These are phyloP conservation scores for Gymnoscopelus microlampas DNA, from an alignment of 2,797 vertebrate genomes.

Conservation along the genomic window DNA sequence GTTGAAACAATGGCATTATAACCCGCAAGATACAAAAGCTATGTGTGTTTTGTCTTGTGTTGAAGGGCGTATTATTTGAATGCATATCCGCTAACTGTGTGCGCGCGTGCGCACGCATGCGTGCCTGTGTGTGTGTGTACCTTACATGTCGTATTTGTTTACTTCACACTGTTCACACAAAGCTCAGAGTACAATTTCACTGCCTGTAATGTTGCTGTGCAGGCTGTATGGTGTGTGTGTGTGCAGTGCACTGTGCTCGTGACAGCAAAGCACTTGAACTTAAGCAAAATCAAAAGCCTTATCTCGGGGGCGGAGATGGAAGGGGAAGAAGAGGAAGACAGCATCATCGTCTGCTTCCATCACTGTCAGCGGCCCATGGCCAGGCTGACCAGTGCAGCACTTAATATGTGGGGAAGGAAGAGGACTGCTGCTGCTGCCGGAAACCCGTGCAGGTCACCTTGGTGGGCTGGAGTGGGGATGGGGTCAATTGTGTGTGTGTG, in stretches of 20 bases:
- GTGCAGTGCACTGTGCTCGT: too few species aligned
- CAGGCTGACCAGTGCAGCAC: slow-evolving; percentile 2
- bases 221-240: too few species aligned
- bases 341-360: slow-evolving; percentile 12
- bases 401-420: slow-evolving; percentile 6
- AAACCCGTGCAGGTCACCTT: slow-evolving; percentile 62
- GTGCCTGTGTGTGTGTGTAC: too few species aligned
- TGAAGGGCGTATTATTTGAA: too few species aligned
- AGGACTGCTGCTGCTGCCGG: slow-evolving; percentile 27
- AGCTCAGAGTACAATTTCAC: too few species aligned
- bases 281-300: not conserved
- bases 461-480: slow-evolving; percentile 27
- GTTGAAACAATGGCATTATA: not conserved
- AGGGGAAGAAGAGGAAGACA: slow-evolving; percentile 10
- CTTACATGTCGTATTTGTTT: not conserved
- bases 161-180: not conserved
- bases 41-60: not conserved
- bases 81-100: too few species aligned
- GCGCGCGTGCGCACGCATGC: too few species aligned
- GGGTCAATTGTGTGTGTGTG: not conserved
- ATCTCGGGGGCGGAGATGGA: not conserved
- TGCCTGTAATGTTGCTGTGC: too few species aligned
- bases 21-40: not conserved
- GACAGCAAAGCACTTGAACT: too few species aligned
- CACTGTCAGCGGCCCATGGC: slow-evolving; percentile 15